Conservation (phyloP, 2,797 vertebrate species). For the Labeo calbasu region DNA sequence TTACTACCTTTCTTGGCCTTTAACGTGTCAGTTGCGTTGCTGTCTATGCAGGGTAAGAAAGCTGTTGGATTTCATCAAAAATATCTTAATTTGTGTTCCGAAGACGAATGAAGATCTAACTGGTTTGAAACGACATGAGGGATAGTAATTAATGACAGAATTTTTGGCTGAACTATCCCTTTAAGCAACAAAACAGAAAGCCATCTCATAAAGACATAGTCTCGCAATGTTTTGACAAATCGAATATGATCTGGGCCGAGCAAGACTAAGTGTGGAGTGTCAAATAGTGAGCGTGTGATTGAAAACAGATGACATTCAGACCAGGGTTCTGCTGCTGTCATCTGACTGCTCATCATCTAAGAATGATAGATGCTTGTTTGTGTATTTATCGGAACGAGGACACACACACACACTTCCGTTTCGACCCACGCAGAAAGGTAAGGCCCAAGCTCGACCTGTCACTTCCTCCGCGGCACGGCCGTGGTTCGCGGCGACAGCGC, state of each 20-base stretch:
- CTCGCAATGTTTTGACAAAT: slow-evolving; percentile 54
- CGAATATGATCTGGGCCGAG: slow-evolving; percentile 50
- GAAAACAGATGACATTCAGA: slow-evolving; percentile 49
- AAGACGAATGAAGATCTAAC: too few species aligned
- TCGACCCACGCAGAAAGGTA: slow-evolving; percentile 67
- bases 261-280: slow-evolving; percentile 35
- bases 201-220: slow-evolving; percentile 25
- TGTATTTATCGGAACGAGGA: slow-evolving; percentile 14
- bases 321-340: slow-evolving; percentile 24
- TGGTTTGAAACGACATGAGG: too few species aligned
- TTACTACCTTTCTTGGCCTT: too few species aligned
- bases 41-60: too few species aligned
- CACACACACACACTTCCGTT: slow-evolving; percentile 31
- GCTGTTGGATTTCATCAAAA: too few species aligned
- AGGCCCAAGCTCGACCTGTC: slow-evolving; percentile 76
- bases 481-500: slow-evolving; percentile 76
- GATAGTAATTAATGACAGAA: too few species aligned
- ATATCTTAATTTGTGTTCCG: too few species aligned
- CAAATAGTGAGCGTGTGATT: slow-evolving; percentile 50
- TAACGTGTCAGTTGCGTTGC: too few species aligned
- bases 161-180: not conserved
- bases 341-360: slow-evolving; percentile 32
- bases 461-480: slow-evolving; percentile 72
- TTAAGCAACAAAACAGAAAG: slow-evolving; percentile 30
- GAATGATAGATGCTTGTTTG: slow-evolving; percentile 51